phyloP scores from a whole-genome alignment of 2,888 invertebrate species.

The Neuroscelio doddi region DNA sequence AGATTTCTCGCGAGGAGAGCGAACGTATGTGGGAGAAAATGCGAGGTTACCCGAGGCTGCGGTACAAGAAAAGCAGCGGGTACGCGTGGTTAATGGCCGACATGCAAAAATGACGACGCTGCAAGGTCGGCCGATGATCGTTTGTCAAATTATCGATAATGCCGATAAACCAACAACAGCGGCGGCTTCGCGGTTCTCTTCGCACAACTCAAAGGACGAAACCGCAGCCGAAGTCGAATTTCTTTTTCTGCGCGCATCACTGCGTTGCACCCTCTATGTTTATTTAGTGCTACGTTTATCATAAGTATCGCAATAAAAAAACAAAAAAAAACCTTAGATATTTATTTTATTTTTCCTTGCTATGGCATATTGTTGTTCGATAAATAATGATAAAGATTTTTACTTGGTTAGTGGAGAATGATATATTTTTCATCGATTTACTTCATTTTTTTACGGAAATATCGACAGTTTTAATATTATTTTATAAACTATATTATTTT shows the following conservation, averaged over 20 bases:
- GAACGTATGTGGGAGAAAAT: constrained; percentile 28
- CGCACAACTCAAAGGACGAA: constrained; percentile 41
- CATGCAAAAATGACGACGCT: constrained; percentile 58
- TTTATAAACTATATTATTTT: too few relatives aligned
- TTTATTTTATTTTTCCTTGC: too few relatives aligned
- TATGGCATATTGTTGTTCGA: too few relatives aligned
- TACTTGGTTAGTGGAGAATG: too few relatives aligned
- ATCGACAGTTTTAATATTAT: too few relatives aligned
- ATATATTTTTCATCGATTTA: too few relatives aligned
- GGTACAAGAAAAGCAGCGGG: constrained; percentile 33
- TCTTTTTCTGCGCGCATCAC: constrained; percentile 9
- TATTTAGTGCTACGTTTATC: too few relatives aligned
- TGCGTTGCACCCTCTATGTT: constrained; percentile 4
- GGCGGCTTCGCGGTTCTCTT: constrained; percentile 37
- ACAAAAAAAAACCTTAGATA: too few relatives aligned
- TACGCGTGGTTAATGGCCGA: constrained; percentile 55
- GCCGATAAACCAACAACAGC: constrained; percentile 70
- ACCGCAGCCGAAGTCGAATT: constrained; percentile 51
- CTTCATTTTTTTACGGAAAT: too few relatives aligned
- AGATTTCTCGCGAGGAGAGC: constrained; percentile 45
- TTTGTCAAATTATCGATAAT: constrained; percentile 72
- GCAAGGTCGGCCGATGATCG: constrained; percentile 55
- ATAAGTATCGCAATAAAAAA: too few relatives aligned
- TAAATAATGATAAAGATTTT: too few relatives aligned
- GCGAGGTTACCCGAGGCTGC: constrained; percentile 39